Base-by-base conservation (phyloP, 2,113 vertebrate species). In the Orthonyx spaldingii region DNA sequence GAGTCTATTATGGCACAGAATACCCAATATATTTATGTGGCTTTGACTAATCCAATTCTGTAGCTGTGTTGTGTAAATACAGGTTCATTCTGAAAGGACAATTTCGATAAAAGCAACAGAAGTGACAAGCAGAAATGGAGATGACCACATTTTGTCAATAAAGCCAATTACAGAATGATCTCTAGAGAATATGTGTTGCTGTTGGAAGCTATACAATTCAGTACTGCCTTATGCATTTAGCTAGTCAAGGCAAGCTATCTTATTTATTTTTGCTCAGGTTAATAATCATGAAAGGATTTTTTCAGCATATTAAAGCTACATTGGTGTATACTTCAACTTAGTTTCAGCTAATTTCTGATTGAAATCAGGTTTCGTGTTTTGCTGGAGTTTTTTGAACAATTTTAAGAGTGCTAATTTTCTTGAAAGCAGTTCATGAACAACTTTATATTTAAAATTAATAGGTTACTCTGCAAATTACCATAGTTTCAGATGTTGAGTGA, bases 401-500 rank as follows among this genome's bases (percentile, higher is more conserved):
- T 55, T 7, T 41, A 77, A 61, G 6, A 60, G 20, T 16, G 5
- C 3, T 57, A 11, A n/a, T 42, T 82, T 87, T 71, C 81, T 35
- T 85, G 41, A 76, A 76, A 92, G 57, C 16, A 35, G 35, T 69
- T 83, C 2, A 53, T 16, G 11, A 74, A 81, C 11, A 87, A 68
- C 7, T 68, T 39, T 8, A 17, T n/a, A 59, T 33, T 87, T 68
- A 33, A 82, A 64, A 82, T n/a, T 1, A 50, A 74, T 10, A 49
- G 14, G 26, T 15, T 61, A 53, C 33, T 90, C 50, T 53, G 28
- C 16, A 83, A 95, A 97, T 98, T 94, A 99, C 99, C 98, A 98
- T 93, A 57, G 99, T 99, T 97, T 99, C 99, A 79, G 98, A 98
- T n/a, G 99, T 99, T 74, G 99, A 99, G 16, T 98, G 98, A 66